Base-by-base conservation (phyloP, 2,113 vertebrate species). In the Thermophis baileyi region DNA sequence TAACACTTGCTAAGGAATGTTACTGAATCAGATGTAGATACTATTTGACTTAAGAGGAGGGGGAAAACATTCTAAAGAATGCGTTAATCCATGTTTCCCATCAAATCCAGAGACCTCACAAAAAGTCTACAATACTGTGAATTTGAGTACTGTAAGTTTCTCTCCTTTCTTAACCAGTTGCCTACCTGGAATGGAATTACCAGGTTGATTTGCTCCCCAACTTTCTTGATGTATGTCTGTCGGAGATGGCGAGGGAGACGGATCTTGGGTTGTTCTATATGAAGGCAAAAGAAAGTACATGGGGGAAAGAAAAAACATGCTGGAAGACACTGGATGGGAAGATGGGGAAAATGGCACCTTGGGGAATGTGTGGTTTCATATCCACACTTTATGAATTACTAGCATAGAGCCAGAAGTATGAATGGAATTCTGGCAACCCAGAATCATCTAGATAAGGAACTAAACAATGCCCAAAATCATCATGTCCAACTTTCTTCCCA, bases 181-280 rank as follows among this genome's bases (percentile, higher is more conserved):
- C 95, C 95, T 60, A 99, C 99, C 98, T 99, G 98, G 97, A 99
- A 99, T 91, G 99, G 98, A 95, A 99, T 98, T 90, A 99, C 96
- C 46, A 99, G 89, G 97, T 99, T 99, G 95, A 99, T 91, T 85
- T 97, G 98, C 87, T 99, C 98, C 2, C 99, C 99, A 25, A 99
- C 99, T 88, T 86, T 96, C 40, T 46, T 97, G 93, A 99, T 95
- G 88, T 97, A 97, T 30, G 98, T 98, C 96, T 98, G 97, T 89
- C 98, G 98, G 44, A 99, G 98, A 0, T 98, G 97, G 22, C 98
- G 98, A 6, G 99, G 99, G 12, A 99, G 94, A 30, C 98, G 98
- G 95, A 99, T 99, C 98, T 98, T 98, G 89, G 99, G 99, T n/a
- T 97, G 95, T 93, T 99, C 99, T 99, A 96, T 57, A 51, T 54